These are phyloP conservation scores for Mixornis gularis DNA, from an alignment of 2,113 vertebrate species.

Conservation along the genomic window DNA sequence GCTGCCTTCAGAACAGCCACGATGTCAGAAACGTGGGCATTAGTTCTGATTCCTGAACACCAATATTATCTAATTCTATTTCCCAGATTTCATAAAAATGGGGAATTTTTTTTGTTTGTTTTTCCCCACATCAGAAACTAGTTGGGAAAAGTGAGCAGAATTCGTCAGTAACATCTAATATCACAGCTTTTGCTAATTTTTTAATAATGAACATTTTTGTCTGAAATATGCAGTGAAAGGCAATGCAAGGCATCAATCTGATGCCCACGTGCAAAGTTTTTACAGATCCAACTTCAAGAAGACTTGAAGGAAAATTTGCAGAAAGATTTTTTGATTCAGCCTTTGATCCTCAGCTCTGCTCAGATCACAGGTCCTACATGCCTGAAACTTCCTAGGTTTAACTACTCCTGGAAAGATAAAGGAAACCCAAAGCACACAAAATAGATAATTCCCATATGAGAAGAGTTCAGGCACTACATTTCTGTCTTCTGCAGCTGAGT, in stretches of 20 bases:
- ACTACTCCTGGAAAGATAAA: not conserved
- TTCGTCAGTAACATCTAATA: not conserved
- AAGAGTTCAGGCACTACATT: not conserved
- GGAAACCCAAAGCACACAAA: not conserved
- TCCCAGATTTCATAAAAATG: not conserved
- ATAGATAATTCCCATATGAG: not conserved
- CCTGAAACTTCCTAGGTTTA: not conserved
- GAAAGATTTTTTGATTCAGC: not conserved
- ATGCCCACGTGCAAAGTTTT: not conserved
- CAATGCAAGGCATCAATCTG: not conserved
- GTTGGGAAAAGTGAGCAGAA: not conserved
- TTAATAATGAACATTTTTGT: not conserved
- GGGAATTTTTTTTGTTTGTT: not conserved
- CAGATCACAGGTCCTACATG: not conserved
- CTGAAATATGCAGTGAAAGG: not conserved
- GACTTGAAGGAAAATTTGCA: constrained; percentile 9
- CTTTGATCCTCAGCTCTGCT: constrained; percentile 39
- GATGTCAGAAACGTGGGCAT: not conserved
- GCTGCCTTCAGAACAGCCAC: not conserved
- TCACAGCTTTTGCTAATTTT: not conserved
- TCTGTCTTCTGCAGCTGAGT: not conserved
- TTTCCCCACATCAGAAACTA: not conserved
- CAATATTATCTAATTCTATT: not conserved
- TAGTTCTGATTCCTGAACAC: not conserved
- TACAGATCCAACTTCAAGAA: not conserved